Evolutionary conservation across 2,888 invertebrate species (phyloP).

Genomic region (Opisthograptis luteolata): DNA sequence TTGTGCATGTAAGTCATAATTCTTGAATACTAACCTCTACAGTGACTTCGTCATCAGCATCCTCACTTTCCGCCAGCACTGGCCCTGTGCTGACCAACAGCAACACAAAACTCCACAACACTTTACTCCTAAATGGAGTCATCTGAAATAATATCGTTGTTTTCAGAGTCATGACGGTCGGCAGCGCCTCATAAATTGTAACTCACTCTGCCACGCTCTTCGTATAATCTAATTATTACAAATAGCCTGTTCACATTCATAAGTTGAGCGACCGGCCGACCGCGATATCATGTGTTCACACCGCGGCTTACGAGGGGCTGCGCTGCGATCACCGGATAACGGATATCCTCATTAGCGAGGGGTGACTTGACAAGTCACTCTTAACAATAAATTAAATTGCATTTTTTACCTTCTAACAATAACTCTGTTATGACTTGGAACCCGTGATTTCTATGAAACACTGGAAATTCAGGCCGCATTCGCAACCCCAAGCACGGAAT

Average conservation of each 20-base stretch:
- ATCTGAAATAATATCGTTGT: slow-evolving; percentile 61
- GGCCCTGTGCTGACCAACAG: slow-evolving; percentile 49
- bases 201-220: slow-evolving; percentile 23
- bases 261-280: not conserved
- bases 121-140: slow-evolving; percentile 62
- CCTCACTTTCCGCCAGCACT: slow-evolving; percentile 51
- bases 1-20: not conserved
- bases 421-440: not conserved
- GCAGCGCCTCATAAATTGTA: slow-evolving; percentile 11
- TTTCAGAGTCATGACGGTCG: not conserved
- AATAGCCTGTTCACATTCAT: slow-evolving; percentile 34
- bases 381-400: not conserved
- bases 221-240: slow-evolving; percentile 58
- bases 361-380: slow-evolving; percentile 8
- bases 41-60: slow-evolving; percentile 63
- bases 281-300: not conserved
- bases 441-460: not conserved
- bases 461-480: slow-evolving; percentile 18
- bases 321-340: slow-evolving; percentile 58
- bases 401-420: slow-evolving; percentile 1
- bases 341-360: slow-evolving; percentile 72
- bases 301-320: slow-evolving; percentile 30
- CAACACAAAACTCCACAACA: slow-evolving; percentile 59
- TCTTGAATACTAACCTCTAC: slow-evolving; percentile 68
- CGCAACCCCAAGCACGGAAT: slow-evolving; percentile 36